Base-by-base conservation (phyloP, 2,888 invertebrate species). In the Lasius platythorax region DNA sequence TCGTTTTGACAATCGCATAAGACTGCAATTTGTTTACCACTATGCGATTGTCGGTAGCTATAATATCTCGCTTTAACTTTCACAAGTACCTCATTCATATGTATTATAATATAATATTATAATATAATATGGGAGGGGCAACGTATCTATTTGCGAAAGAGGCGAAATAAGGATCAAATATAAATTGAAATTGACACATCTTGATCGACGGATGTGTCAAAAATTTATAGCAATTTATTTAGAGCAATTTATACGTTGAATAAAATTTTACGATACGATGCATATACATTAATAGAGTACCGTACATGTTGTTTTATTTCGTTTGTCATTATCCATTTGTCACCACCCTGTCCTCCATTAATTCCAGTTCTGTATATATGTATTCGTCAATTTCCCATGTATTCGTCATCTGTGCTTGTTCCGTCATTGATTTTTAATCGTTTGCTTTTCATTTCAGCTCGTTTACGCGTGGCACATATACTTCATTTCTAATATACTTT, bases 261-360 rank as follows among this genome's bases (percentile, higher is more conserved):
- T 53, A 53, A 70, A 72, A 78, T 79, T 79, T 43, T 23, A 79
- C 33, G 12, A 61, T 72, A 37, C 53, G 50, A 53, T 79, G 82
- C 70, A 70, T 67, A 70, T 53, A 75, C 33, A 73, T 81, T 64
- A 87, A 90, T 89, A 88, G 90, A 88, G 86, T 87, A 84, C 76
- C 88, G 84, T 90, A 87, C 72, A 85, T 83, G 85, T 89, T 91
- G 78, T 89, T 91, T 91, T 91, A 75, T 87, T 91, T 91, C 86
- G 83, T 91, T 91, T 84, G 18, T 85, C 64, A 67, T 79, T 68
- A 0, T 76, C 85, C 83, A 70, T 6, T 78, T 43, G 11, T 15
- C 50, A 30, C 28, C 11, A 56, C 4, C 37, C 28, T 72, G 18
- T 46, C 70, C 70, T 33, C 50, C 63, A 78, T 53, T 56, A 12